phyloP scores from a whole-genome alignment of 2,113 vertebrate genomes.

The Columbina picui region DNA sequence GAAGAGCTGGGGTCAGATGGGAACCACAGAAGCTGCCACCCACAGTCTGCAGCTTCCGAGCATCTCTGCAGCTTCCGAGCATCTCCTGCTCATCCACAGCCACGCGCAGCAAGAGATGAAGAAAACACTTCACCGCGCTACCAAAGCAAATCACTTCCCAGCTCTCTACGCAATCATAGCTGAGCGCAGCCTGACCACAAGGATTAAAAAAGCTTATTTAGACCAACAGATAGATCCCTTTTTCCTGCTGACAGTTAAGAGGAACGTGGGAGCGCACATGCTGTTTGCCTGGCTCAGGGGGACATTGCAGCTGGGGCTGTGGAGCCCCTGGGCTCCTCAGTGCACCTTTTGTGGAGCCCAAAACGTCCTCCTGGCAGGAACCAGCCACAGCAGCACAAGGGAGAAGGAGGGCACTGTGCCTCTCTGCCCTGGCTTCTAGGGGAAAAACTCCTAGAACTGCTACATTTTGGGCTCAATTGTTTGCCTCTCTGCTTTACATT shows the following conservation, averaged over 20 bases:
- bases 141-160: background rate
- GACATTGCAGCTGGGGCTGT: background rate
- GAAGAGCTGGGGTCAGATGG: background rate
- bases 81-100: background rate
- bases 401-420: background rate
- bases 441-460: background rate
- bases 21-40: rapidly evolving
- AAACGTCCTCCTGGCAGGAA: background rate
- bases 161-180: background rate
- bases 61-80: background rate
- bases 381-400: background rate
- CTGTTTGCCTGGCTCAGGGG: background rate
- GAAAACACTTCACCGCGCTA: background rate
- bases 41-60: background rate
- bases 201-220: background rate
- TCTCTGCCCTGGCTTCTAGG: background rate
- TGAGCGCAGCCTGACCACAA: background rate
- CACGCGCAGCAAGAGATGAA: rapidly evolving
- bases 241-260: rapidly evolving
- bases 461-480: background rate
- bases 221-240: background rate
- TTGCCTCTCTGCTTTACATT: background rate
- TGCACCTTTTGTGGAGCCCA: background rate
- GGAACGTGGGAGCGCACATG: rapidly evolving
- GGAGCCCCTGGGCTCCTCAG: background rate